These are phyloP conservation scores for Dichetophora obliterata DNA, from an alignment of 2,888 invertebrate genomes.

Conservation along the genomic window DNA sequence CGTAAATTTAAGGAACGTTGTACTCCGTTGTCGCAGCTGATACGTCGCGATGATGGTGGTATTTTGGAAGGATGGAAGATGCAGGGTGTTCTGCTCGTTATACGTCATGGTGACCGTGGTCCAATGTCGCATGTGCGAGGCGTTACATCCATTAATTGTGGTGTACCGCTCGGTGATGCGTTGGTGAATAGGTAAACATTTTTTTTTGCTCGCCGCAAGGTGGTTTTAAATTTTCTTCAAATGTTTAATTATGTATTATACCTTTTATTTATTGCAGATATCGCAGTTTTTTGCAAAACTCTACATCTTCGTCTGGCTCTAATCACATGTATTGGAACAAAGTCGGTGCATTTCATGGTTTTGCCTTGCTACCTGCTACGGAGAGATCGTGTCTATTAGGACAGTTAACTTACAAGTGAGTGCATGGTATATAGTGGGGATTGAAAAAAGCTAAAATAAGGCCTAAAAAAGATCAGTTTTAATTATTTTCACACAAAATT, in stretches of 20 bases:
- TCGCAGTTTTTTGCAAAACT: slow-evolving; percentile 66
- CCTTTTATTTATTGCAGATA: slow-evolving; percentile 59
- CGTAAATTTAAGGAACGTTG: slow-evolving; percentile 78
- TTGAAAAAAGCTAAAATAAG: no score
- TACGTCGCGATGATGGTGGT: slow-evolving; percentile 79
- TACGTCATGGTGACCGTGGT: slow-evolving; percentile 91
- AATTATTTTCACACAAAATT: no score
- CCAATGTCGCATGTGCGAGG: slow-evolving; percentile 87
- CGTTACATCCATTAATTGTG: slow-evolving; percentile 84
- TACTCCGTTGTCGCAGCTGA: slow-evolving; percentile 80
- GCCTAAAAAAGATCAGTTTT: no score
- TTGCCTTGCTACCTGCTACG: slow-evolving; percentile 80
- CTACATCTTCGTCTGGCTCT: slow-evolving; percentile 62
- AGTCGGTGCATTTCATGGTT: slow-evolving; percentile 86
- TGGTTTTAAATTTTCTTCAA: no score
- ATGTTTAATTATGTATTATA: no score
- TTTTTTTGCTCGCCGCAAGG: background rate
- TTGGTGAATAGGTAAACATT: slow-evolving; percentile 64
- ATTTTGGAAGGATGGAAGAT: slow-evolving; percentile 69
- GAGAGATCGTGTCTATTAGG: slow-evolving; percentile 83
- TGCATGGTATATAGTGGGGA: no score
- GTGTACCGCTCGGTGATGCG: slow-evolving; percentile 69
- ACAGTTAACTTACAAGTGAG: slow-evolving; percentile 79
- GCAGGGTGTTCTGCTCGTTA: slow-evolving; percentile 76
- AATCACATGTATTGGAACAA: slow-evolving; percentile 81